Evolutionary conservation across 2,888 invertebrate genomes (phyloP).

Genomic region (Harpalus rufipes): DNA sequence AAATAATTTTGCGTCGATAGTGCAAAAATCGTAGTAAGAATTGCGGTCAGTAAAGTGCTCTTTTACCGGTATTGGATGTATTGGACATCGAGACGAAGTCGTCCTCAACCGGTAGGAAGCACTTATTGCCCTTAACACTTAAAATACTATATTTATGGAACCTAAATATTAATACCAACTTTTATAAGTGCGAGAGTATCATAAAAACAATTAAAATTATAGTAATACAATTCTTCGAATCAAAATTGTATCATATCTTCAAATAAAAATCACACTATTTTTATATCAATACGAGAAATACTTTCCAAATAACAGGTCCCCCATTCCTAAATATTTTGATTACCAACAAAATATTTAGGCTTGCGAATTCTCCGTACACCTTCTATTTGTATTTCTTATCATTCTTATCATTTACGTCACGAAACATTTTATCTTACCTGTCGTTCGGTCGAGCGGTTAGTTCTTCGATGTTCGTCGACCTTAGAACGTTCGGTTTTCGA

Average conservation of each 20-base stretch:
- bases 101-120: too few species aligned
- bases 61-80: too few species aligned
- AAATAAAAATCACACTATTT: neutral
- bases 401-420: slow-evolving; percentile 37
- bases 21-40: too few species aligned
- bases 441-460: neutral
- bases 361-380: slow-evolving; percentile 6
- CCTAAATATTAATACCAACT: too few species aligned
- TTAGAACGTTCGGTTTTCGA: slow-evolving; percentile 21
- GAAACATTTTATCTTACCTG: slow-evolving; percentile 35
- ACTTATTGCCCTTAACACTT: too few species aligned
- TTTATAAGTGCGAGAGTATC: too few species aligned
- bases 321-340: slow-evolving; percentile 16
- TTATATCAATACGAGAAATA: slow-evolving; percentile 15
- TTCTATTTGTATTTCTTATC: slow-evolving; percentile 17
- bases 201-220: neutral
- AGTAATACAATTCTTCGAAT: neutral
- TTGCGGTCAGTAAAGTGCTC: too few species aligned
- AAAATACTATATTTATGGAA: too few species aligned
- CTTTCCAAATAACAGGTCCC: neutral
- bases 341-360: slow-evolving; percentile 23
- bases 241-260: neutral
- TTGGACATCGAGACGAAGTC: too few species aligned
- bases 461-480: slow-evolving; percentile 19
- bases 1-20: too few species aligned